Evolutionary conservation across 2,888 invertebrate genomes (phyloP), one percentile per base, ranked within the genome.

Genomic region (Cryptophagus acutangulus): DNA sequence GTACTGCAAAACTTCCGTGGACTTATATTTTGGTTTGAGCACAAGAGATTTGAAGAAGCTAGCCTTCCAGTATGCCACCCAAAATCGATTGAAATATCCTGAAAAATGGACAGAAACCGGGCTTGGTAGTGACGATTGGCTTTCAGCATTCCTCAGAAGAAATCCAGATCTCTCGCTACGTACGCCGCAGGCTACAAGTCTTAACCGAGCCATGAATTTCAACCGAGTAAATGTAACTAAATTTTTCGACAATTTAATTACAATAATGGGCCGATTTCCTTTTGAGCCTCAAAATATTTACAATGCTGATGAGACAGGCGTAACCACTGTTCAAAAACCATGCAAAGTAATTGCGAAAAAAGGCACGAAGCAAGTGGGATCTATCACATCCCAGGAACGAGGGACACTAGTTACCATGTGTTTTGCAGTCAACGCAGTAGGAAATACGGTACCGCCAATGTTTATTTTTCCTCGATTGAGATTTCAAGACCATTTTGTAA

Each of bases 301-400:
- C 33, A 69, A 70, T 46, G 45, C 62, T 15, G 66, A 67, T 38
- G 63, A 68, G 48, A 61, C 63, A 1, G 66, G 62, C 0, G 47
- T 67, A 1, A 65, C 65, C 3, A 65, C 65, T 2, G 67, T 69
- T 2, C 65, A 66, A 40, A 63, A 55, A 41, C 65, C 66, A 8
- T 46, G 57, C 33, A 56, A 51, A 46, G 44, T 70, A 17, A 43
- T 69, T 38, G 64, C 63, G 2, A 42, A 49, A 46, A 57, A 54
- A 48, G 66, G 67, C 18, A 33, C 37, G 6, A 62, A 61, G 37
- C 66, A 66, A 51, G 57, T 69, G 15, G 61, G 64, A 18, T 48
- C 55, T 3, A 36, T 66, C 17, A 65, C 63, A 10, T 66, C 64
- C 8, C 62, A 55, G 5, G 66, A 68, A 50, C 45, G 59, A 34